Evolutionary conservation across 92 coral and sea anemone species (phyloP).

Genomic region (Bergia puertoricense): DNA sequence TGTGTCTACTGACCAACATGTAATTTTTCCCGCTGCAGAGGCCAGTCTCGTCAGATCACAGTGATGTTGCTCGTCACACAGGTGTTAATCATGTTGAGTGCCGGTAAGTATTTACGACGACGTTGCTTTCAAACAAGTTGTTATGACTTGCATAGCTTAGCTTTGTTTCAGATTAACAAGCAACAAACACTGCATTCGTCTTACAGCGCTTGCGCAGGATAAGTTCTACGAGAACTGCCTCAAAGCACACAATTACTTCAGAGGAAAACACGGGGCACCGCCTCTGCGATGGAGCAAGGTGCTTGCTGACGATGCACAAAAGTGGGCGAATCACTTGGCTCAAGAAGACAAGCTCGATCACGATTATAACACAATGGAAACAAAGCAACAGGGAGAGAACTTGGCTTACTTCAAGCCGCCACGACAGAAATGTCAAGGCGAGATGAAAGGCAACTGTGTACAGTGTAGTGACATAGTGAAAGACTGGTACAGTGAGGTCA

Average conservation of each 20-base stretch:
- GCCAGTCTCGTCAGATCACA: neutral
- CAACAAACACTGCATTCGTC: neutral
- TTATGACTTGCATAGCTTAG: too few relatives aligned
- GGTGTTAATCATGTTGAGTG: neutral
- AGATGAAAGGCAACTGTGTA: conserved; percentile 1
- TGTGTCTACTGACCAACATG: neutral
- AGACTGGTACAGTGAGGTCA: conserved; percentile 24
- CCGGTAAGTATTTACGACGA: neutral
- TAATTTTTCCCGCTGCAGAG: neutral
- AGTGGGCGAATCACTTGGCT: conserved; percentile 22
- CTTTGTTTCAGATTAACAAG: neutral
- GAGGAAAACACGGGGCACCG: conserved; percentile 12
- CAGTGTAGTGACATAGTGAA: conserved; percentile 32
- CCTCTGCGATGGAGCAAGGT: conserved; percentile 16
- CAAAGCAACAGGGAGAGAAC: conserved; percentile 21
- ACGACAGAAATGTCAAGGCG: conserved; percentile 28
- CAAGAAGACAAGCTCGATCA: conserved; percentile 8
- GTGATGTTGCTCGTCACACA: neutral
- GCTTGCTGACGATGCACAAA: conserved; percentile 31
- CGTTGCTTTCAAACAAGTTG: neutral
- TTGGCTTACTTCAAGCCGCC: conserved; percentile 26
- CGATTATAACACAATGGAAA: conserved; percentile 12
- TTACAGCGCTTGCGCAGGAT: conserved; percentile 10
- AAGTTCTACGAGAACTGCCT: conserved; percentile 31
- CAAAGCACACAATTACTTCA: conserved; percentile 29